Evolutionary conservation across 1,140 invertebrate genomes (phyloP).

Genomic region (Lucilia cuprina): DNA sequence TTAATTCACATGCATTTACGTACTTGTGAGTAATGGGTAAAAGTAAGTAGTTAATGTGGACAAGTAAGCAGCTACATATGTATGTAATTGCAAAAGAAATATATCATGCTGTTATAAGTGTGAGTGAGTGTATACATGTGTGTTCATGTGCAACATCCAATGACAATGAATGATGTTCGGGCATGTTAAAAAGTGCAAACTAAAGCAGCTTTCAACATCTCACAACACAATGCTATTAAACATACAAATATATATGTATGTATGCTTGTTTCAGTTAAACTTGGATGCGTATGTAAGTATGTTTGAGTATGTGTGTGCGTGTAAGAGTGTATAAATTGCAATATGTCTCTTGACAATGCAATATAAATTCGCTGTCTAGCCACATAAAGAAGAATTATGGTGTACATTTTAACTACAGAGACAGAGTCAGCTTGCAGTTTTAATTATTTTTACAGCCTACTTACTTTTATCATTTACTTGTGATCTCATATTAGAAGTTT

Average conservation of each 20-base stretch:
- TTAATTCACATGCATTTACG: background rate
- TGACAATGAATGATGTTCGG: constrained; percentile 25
- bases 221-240: background rate
- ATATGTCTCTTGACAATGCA: constrained; percentile 25
- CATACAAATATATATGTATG: background rate
- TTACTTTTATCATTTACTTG: background rate
- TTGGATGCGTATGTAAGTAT: no score
- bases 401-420: background rate
- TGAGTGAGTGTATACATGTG: background rate
- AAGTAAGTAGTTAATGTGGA: background rate
- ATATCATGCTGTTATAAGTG: background rate
- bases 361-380: constrained; percentile 32
- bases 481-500: background rate
- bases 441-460: background rate
- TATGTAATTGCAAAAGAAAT: background rate
- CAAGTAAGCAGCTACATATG: background rate
- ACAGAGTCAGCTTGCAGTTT: background rate
- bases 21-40: background rate
- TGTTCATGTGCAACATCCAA: background rate
- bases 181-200: constrained; percentile 27
- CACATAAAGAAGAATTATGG: constrained; percentile 5
- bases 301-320: background rate
- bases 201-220: constrained; percentile 21
- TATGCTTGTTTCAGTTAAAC: background rate
- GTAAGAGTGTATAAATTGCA: background rate